Percentiles rank a stretch among this genome's conserved stretches.
These are phyloP conservation scores for Bombyx mori DNA, from an alignment of 1,140 invertebrate genomes.

Conservation along the genomic window DNA sequence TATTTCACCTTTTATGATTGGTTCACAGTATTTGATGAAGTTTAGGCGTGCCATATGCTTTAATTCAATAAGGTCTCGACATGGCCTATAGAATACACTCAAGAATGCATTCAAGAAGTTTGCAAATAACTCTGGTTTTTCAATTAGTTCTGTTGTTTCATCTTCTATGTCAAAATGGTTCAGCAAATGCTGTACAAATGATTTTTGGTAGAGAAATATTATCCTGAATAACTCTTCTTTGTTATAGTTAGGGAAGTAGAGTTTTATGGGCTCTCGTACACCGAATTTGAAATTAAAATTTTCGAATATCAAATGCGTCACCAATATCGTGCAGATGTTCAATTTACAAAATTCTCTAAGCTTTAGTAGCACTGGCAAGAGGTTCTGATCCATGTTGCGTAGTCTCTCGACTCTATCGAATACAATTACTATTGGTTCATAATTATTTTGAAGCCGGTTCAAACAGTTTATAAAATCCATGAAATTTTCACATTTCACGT, in stretches of 20 bases:
- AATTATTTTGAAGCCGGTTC: slow-evolving; percentile 45
- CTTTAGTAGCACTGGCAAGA: slow-evolving; percentile 76
- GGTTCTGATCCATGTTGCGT: slow-evolving; percentile 78
- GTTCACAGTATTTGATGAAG: slow-evolving; percentile 83
- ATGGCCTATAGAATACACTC: slow-evolving; percentile 84
- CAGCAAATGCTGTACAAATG: slow-evolving; percentile 43
- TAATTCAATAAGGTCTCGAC: slow-evolving; percentile 85
- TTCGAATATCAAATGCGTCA: slow-evolving; percentile 84
- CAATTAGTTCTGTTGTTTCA: slow-evolving; percentile 39
- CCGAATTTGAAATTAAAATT: slow-evolving; percentile 82
- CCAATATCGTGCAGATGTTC: slow-evolving; percentile 83
- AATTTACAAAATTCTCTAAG: slow-evolving; percentile 81
- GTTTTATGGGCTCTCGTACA: slow-evolving; percentile 79
- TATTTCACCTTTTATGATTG: slow-evolving; percentile 72
- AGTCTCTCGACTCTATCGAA: slow-evolving; percentile 87
- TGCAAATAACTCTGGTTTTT: slow-evolving; percentile 77
- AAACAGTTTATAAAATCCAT: slow-evolving; percentile 80
- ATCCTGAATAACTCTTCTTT: slow-evolving; percentile 85
- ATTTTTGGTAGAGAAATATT: slow-evolving; percentile 65
- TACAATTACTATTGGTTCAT: slow-evolving; percentile 74
- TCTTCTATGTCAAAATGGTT: slow-evolving; percentile 29
- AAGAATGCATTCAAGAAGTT: slow-evolving; percentile 86
- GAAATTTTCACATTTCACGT: slow-evolving; percentile 79
- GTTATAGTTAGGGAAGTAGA: slow-evolving; percentile 87
- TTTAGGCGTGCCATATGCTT: slow-evolving; percentile 79